Conservation (phyloP, 2,888 invertebrate species). For the Laspeyria flexula region DNA sequence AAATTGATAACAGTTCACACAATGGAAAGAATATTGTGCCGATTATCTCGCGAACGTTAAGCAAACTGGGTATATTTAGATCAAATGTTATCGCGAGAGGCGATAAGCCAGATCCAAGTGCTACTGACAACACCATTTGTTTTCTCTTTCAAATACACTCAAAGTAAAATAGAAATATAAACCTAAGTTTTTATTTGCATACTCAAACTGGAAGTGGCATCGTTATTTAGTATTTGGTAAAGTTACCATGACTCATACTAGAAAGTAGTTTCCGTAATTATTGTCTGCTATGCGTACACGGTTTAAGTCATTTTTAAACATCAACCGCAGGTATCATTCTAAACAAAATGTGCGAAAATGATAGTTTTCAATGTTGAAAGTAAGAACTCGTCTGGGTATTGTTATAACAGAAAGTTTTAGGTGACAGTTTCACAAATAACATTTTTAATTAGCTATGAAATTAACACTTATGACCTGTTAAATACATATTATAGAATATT, state of each 20-base stretch:
- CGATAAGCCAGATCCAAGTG: constrained; percentile 33
- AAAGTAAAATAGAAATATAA: constrained; percentile 4
- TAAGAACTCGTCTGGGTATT: constrained; percentile 4
- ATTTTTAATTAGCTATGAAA: constrained; percentile 1
- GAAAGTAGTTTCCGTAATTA: constrained; percentile 48
- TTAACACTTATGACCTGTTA: not conserved
- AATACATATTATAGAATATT: constrained; percentile 1
- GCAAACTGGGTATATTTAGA: constrained; percentile 31
- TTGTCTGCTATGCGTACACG: constrained; percentile 34
- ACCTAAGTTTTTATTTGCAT: constrained; percentile 11
- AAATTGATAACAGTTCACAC: constrained; percentile 16
- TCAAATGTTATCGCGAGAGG: constrained; percentile 37
- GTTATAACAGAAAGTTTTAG: constrained; percentile 25
- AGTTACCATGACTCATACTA: constrained; percentile 46
- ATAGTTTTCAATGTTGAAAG: constrained; percentile 8
- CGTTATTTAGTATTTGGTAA: constrained; percentile 31
- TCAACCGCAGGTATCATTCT: constrained; percentile 13
- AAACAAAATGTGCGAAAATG: constrained; percentile 19
- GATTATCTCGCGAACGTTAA: constrained; percentile 30
- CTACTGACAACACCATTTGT: constrained; percentile 11
- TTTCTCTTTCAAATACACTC: constrained; percentile 8
- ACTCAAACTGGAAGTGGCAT: constrained; percentile 18
- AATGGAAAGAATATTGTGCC: constrained; percentile 5
- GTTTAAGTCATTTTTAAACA: constrained; percentile 29
- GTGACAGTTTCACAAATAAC: not conserved